Conservation (phyloP, 2,888 invertebrate species). For the Atherix ibis region DNA sequence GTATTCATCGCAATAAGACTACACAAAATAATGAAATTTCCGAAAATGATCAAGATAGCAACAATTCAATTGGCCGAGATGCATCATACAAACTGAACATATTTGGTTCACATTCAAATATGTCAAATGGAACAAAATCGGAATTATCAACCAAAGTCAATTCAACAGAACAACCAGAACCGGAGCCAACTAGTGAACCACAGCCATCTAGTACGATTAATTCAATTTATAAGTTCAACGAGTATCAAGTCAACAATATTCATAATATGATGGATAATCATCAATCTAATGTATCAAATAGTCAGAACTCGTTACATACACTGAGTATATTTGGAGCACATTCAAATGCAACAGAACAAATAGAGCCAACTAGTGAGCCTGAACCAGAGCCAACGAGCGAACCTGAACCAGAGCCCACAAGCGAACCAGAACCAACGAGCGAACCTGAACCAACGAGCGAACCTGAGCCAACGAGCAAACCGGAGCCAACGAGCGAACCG, state of each 20-base stretch:
- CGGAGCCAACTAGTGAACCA: constrained; percentile 25
- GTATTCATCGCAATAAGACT: constrained; percentile 14
- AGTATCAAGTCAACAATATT: no score
- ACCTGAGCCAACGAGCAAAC: constrained; percentile 12
- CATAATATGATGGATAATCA: no score
- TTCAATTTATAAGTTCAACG: no score
- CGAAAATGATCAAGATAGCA: not conserved
- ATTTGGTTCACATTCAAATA: no score
- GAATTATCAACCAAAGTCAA: constrained; percentile 26
- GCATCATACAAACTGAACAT: no score
- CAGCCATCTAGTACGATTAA: no score
- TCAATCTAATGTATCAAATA: no score
- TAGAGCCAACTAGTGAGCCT: constrained; percentile 7
- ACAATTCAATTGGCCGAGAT: not conserved
- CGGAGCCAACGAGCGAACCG: constrained; percentile 7
- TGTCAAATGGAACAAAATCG: no score
- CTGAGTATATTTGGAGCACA: no score
- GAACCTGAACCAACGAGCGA: constrained; percentile 17
- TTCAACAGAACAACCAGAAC: constrained; percentile 24
- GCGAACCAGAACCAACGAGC: constrained; percentile 22
- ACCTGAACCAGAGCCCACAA: constrained; percentile 25
- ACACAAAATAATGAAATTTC: constrained; percentile 12
- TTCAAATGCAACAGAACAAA: constrained; percentile 8
- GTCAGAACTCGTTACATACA: no score
- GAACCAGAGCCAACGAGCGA: constrained; percentile 22